These are phyloP conservation scores for Rhipidura dahli DNA, from an alignment of 2,113 vertebrate species.

Conservation along the genomic window DNA sequence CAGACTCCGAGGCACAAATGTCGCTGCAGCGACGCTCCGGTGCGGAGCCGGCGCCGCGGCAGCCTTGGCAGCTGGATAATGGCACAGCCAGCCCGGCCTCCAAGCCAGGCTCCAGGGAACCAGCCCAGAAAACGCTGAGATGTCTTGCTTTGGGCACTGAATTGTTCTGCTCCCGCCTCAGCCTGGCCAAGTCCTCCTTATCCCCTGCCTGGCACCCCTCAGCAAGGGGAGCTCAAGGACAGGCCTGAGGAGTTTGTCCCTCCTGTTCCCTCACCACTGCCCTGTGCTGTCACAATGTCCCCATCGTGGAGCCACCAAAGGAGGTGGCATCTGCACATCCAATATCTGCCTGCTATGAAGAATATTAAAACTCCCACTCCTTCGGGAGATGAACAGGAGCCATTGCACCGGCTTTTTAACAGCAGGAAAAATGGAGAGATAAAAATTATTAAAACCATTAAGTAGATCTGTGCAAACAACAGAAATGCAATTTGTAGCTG, in stretches of 20 bases:
- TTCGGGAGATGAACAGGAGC: rapidly evolving
- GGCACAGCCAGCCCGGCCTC: not conserved
- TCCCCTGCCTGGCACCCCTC: not conserved
- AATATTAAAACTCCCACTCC: not conserved
- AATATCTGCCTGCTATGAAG: rapidly evolving
- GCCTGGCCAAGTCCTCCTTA: not conserved
- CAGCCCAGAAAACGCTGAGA: not conserved
- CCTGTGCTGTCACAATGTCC: not conserved
- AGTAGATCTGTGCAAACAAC: not conserved
- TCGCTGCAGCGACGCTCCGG: not conserved
- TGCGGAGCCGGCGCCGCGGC: not conserved
- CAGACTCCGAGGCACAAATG: not conserved
- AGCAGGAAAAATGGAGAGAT: not conserved
- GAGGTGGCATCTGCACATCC: not conserved
- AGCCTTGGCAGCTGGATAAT: not conserved
- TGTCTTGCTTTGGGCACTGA: not conserved
- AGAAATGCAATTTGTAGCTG: not conserved
- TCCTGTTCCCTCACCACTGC: rapidly evolving
- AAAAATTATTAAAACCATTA: not conserved
- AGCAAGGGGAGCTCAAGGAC: not conserved
- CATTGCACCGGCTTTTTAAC: rapidly evolving
- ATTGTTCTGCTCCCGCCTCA: not conserved
- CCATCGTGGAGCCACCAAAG: rapidly evolving
- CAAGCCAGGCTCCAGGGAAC: not conserved
- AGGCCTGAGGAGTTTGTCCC: not conserved